Evolutionary conservation across 2,797 vertebrate genomes (phyloP).

Genomic region (Steatocranus sp.): DNA sequence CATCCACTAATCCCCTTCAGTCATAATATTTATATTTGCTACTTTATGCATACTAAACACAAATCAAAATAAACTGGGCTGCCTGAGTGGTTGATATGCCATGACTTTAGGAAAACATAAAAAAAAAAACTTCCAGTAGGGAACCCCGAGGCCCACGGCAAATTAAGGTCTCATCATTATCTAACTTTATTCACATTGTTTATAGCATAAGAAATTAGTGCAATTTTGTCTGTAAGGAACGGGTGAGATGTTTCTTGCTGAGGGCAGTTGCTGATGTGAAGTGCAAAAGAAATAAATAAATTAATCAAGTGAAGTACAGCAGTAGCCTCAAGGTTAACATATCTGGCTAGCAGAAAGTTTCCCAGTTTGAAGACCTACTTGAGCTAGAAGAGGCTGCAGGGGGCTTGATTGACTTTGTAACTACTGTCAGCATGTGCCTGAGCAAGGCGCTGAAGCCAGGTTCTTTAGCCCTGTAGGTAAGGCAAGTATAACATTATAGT

Average conservation of each 20-base stretch:
- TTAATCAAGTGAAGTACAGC: not conserved
- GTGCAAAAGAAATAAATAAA: not conserved
- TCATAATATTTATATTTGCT: slow-evolving; percentile 23
- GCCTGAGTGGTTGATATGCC: slow-evolving; percentile 21
- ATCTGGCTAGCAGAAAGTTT: slow-evolving; percentile 7
- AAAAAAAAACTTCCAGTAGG: slow-evolving; percentile 8
- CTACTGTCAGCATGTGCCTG: slow-evolving; percentile 1
- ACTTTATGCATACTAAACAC: slow-evolving; percentile 27
- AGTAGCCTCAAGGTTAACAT: slow-evolving; percentile 6
- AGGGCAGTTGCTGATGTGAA: slow-evolving; percentile 20
- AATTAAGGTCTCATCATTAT: slow-evolving; percentile 42
- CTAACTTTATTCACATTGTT: slow-evolving; percentile 47
- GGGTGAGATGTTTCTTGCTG: not conserved
- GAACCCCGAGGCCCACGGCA: not conserved
- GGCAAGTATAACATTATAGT: not conserved
- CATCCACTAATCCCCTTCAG: slow-evolving; percentile 19
- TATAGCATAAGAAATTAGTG: slow-evolving; percentile 13
- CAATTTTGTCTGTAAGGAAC: slow-evolving; percentile 7
- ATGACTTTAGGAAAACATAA: slow-evolving; percentile 22
- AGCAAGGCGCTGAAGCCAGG: not conserved
- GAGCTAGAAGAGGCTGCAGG: not conserved
- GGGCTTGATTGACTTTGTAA: slow-evolving; percentile 10
- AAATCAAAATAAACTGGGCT: slow-evolving; percentile 18
- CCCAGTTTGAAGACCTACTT: slow-evolving; percentile 16
- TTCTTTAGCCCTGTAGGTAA: not conserved